phyloP scores from a whole-genome alignment of 1,140 invertebrate genomes.

The Melitaea cinxia region DNA sequence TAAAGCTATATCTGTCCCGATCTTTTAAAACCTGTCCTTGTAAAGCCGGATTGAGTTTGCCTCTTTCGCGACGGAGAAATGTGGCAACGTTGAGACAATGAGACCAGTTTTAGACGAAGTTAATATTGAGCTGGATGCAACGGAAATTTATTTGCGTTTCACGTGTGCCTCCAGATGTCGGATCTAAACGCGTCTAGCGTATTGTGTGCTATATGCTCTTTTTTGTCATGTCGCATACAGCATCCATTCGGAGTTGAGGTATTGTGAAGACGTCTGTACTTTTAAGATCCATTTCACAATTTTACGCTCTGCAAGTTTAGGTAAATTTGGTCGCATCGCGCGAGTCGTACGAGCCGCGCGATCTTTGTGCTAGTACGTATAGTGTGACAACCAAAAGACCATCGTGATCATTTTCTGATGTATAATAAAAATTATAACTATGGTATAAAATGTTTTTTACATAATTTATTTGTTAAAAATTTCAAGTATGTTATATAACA shows the following conservation, averaged over 20 bases:
- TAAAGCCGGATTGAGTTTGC: conserved; percentile 61
- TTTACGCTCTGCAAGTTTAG: no score
- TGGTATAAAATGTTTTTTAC: no score
- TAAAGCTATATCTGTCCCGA: conserved; percentile 50
- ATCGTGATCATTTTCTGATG: no score
- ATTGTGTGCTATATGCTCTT: conserved; percentile 11
- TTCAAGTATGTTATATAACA: no score
- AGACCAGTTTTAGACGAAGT: conserved; percentile 49
- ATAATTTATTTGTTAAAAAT: no score
- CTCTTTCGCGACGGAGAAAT: conserved; percentile 61
- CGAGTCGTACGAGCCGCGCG: no score
- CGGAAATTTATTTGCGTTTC: conserved; percentile 40
- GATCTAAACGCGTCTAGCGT: conserved; percentile 28
- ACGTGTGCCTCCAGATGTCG: conserved; percentile 27
- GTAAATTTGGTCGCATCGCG: no score
- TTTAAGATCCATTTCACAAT: no score
- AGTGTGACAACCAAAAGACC: no score
- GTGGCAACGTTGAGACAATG: conserved; percentile 44
- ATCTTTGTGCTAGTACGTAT: no score
- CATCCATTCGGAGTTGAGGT: background rate
- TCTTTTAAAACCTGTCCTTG: conserved; percentile 61
- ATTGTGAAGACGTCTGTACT: background rate
- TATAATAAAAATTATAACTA: no score
- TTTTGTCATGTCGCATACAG: conserved; percentile 5
- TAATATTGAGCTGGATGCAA: conserved; percentile 39